Evolutionary conservation across 1,140 invertebrate species (phyloP), one percentile per base, ranked within the genome.

Genomic region (Coenobita brevimanus): DNA sequence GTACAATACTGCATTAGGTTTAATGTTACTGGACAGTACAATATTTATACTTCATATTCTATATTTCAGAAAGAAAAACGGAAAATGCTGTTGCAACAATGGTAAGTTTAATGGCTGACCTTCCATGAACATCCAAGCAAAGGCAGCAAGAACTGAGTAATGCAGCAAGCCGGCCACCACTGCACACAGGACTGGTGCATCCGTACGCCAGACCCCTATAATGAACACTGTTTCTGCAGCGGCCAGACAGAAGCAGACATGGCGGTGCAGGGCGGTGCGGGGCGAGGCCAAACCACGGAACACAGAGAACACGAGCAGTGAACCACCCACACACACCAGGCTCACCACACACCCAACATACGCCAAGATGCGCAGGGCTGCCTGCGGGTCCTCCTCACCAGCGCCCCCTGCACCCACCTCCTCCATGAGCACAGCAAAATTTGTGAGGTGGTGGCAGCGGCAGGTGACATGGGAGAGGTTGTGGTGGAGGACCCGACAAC

Each of bases 71-170:
- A n/a, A n/a, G n/a, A n/a, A n/a, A n/a, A n/a, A n/a, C n/a, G n/a
- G n/a, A n/a, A n/a, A n/a, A n/a, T n/a, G n/a, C n/a, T n/a, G n/a
- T n/a, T 41, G 27, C 0, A 17, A 24, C 36, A 36, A 38, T 50
- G 46, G 17, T 8, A 17, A 6, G 17, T 50, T 50, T 6, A 50
- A 38, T 46, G 1, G 57, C 85, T 78, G 94, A 97, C 97, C 97
- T 96, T 97, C 97, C 89, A 98, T 95, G 92, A 98, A 98, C 96
- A 99, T 98, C 98, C 98, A 99, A 80, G 96, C 95, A 93, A 99
- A 99, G 41, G 98, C 95, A 85, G 97, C 96, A 78, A 99, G 94
- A 93, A 99, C 98, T 93, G 98, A 97, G 93, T 97, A 99, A 93
- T 99, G 98, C 30, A 99, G 93, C 36, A 98, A 93, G 41, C 96